These are phyloP conservation scores for Pseudomyrmex cubaensis DNA, from an alignment of 1,140 invertebrate genomes.

Conservation along the genomic window DNA sequence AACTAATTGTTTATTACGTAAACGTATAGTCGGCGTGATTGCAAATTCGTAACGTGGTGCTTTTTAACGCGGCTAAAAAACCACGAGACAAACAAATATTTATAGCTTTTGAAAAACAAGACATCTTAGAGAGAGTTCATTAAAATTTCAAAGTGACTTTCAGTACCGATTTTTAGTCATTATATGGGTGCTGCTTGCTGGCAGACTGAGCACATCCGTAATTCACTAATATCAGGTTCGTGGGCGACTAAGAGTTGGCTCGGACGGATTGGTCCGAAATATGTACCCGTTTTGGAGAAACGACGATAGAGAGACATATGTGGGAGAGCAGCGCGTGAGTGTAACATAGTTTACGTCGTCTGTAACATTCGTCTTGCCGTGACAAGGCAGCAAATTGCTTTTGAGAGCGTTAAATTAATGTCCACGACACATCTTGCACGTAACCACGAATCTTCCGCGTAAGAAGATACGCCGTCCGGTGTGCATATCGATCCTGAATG, in stretches of 20 bases:
- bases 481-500: slow-evolving; percentile 17
- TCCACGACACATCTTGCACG: slow-evolving; percentile 37
- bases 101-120: slow-evolving; percentile 1
- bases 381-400: slow-evolving; percentile 76
- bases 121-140: background rate
- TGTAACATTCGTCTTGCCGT: slow-evolving; percentile 71
- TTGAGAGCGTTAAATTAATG: slow-evolving; percentile 74
- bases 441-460: slow-evolving; percentile 38
- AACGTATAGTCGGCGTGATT: too few relatives aligned
- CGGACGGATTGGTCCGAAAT: slow-evolving; percentile 31
- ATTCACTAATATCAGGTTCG: slow-evolving; percentile 61
- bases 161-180: background rate
- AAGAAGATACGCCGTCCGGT: slow-evolving; percentile 50
- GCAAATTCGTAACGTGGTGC: too few relatives aligned
- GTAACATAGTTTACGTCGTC: slow-evolving; percentile 61
- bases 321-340: slow-evolving; percentile 21
- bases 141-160: slow-evolving; percentile 22
- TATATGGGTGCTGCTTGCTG: slow-evolving; percentile 5
- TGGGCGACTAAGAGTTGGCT: slow-evolving; percentile 11
- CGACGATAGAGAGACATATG: slow-evolving; percentile 26
- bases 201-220: slow-evolving; percentile 11
- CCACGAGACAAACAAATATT: too few relatives aligned
- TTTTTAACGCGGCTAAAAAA: too few relatives aligned
- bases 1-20: too few relatives aligned
- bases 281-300: slow-evolving; percentile 32